A percentile compares a stretch with the other conserved stretches of the same genome.
phyloP scores from a whole-genome alignment of 2,797 vertebrate genomes.

The Anabacerthia variegaticeps region DNA sequence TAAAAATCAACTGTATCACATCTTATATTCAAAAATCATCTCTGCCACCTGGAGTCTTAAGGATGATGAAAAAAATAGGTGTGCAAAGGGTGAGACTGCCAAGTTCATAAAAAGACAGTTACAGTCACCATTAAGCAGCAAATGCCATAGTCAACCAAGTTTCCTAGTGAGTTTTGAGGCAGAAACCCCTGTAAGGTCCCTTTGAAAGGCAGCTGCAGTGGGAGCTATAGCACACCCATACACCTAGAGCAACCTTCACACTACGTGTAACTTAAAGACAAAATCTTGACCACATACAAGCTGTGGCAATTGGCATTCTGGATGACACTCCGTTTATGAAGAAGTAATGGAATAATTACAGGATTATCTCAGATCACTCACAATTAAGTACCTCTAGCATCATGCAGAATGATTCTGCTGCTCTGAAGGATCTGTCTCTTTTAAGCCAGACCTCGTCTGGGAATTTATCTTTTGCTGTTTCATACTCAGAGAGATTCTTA shows the following conservation, averaged over 20 bases:
- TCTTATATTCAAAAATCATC: neutral
- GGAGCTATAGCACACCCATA: neutral
- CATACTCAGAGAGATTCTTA: neutral
- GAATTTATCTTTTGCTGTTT: neutral
- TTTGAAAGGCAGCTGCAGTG: neutral
- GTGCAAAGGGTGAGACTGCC: neutral
- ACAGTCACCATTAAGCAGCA: neutral
- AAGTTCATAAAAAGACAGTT: neutral
- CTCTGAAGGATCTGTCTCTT: neutral
- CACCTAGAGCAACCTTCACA: rapidly evolving
- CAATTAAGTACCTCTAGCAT: neutral
- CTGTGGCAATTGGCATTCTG: neutral
- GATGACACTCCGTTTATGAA: neutral
- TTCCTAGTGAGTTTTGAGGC: neutral
- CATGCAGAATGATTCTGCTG: rapidly evolving
- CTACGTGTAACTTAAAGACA: neutral
- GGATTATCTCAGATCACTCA: neutral
- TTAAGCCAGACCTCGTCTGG: neutral
- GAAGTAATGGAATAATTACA: neutral
- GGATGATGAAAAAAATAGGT: neutral
- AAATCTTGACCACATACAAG: neutral
- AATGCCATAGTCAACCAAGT: neutral
- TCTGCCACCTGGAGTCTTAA: neutral
- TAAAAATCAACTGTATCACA: neutral
- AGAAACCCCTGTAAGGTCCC: neutral